phyloP scores from a whole-genome alignment of 2,797 vertebrate genomes.

The Neosilurus mollespiculum region DNA sequence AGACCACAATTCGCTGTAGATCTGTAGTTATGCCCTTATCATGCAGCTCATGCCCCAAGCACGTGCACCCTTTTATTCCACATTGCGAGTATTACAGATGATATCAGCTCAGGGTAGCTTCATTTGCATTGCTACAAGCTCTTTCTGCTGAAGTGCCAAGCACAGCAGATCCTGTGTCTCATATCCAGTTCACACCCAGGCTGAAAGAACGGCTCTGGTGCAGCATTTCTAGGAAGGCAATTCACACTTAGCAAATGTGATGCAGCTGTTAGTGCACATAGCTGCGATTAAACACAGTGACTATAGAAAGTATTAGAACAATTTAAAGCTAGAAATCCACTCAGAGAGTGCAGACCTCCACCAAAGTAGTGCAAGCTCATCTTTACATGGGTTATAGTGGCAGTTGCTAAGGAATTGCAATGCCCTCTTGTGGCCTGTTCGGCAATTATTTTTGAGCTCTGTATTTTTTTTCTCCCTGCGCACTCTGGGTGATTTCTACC shows the following conservation, averaged over 20 bases:
- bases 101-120: not conserved
- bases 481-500: too few relatives aligned
- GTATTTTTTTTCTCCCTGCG: too few relatives aligned
- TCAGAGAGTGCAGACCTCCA: too few relatives aligned
- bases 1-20: not conserved
- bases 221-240: conserved; percentile 21
- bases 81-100: not conserved
- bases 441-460: too few relatives aligned
- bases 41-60: not conserved
- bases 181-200: not conserved
- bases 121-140: not conserved
- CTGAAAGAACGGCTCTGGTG: not conserved
- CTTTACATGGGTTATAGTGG: too few relatives aligned
- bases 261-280: not conserved
- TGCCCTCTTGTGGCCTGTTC: too few relatives aligned
- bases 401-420: too few relatives aligned
- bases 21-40: not conserved
- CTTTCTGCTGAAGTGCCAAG: not conserved
- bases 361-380: too few relatives aligned
- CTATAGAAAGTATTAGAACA: not conserved
- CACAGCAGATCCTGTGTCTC: not conserved
- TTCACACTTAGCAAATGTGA: conserved; percentile 10
- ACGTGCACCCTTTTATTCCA: not conserved
- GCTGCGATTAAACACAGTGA: not conserved
- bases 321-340: too few relatives aligned